phyloP scores from a whole-genome alignment of 2,113 vertebrate species.

The Malaclemys terrapin region DNA sequence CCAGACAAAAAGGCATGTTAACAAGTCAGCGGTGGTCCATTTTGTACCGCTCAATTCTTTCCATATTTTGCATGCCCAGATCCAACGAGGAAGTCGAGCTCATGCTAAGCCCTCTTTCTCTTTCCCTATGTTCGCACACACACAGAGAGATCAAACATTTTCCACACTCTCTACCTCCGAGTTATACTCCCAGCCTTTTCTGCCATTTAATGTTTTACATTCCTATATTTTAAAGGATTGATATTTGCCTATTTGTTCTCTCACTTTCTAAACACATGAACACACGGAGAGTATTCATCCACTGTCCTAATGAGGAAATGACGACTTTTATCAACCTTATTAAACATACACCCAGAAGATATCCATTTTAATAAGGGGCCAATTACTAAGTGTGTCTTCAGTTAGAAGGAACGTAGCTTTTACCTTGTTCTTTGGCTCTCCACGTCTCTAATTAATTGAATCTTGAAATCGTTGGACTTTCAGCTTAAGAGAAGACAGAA shows the following conservation, averaged over 20 bases:
- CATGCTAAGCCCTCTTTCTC: constrained; percentile 32
- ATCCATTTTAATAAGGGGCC: constrained; percentile 88
- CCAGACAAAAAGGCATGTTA: constrained; percentile 60
- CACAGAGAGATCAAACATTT: neutral
- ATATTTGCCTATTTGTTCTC: constrained; percentile 81
- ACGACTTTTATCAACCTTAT: constrained; percentile 87
- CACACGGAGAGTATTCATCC: constrained; percentile 76
- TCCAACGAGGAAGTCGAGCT: constrained; percentile 66
- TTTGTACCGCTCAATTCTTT: constrained; percentile 60
- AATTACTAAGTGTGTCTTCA: constrained; percentile 88
- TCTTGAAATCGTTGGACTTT: constrained; percentile 88
- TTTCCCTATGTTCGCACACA: constrained; percentile 34
- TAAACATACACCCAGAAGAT: constrained; percentile 86
- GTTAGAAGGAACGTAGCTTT: constrained; percentile 86
- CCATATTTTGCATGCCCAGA: constrained; percentile 67
- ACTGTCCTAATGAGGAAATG: constrained; percentile 84
- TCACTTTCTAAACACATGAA: constrained; percentile 66
- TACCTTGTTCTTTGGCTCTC: constrained; percentile 87
- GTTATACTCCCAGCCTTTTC: constrained; percentile 51
- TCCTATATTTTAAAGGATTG: constrained; percentile 70
- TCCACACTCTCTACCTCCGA: constrained; percentile 13
- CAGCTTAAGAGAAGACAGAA: constrained; percentile 87
- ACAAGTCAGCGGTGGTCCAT: constrained; percentile 34
- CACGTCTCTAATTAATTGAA: constrained; percentile 90
- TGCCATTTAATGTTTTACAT: constrained; percentile 74